phyloP scores from a whole-genome alignment of 1,140 invertebrate species.

The Brachionus koreanus region DNA sequence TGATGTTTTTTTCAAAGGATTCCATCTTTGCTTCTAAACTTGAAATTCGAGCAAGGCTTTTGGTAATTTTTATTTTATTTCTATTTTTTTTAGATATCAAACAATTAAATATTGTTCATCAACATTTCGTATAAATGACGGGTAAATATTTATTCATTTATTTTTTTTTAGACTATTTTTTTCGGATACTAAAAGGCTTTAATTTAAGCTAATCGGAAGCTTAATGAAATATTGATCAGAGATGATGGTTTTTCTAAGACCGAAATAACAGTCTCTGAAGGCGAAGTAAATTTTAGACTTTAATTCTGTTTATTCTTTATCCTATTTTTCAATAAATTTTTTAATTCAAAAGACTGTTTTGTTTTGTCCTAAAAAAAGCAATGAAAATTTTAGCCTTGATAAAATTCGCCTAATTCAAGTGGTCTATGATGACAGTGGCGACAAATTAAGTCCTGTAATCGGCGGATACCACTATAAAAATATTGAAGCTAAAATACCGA shows the following conservation, averaged over 20 bases:
- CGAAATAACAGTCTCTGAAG: conserved; percentile 17
- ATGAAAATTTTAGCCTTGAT: not conserved
- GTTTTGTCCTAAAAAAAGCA: not conserved
- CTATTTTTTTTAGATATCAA: not conserved
- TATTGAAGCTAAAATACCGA: conserved; percentile 49
- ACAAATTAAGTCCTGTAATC: conserved; percentile 52
- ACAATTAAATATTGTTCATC: not conserved
- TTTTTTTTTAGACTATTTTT: not conserved
- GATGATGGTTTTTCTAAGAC: conserved; percentile 33
- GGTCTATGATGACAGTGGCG: conserved; percentile 55
- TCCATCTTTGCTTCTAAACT: not conserved
- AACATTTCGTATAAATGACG: conserved; percentile 18
- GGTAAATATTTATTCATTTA: too few relatives aligned
- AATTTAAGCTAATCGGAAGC: conserved; percentile 11
- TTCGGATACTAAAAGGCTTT: not conserved
- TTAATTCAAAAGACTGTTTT: not conserved
- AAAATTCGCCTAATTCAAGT: conserved; percentile 49
- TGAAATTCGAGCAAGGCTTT: not conserved
- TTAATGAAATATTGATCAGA: conserved; percentile 35
- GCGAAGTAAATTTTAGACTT: conserved; percentile 9
- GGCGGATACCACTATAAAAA: conserved; percentile 51
- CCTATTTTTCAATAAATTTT: not conserved
- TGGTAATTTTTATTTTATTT: not conserved
- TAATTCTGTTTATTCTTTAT: not conserved
- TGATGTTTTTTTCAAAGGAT: conserved; percentile 18